phyloP scores from a whole-genome alignment of 2,888 invertebrate species.

The Byasa hedistus region DNA sequence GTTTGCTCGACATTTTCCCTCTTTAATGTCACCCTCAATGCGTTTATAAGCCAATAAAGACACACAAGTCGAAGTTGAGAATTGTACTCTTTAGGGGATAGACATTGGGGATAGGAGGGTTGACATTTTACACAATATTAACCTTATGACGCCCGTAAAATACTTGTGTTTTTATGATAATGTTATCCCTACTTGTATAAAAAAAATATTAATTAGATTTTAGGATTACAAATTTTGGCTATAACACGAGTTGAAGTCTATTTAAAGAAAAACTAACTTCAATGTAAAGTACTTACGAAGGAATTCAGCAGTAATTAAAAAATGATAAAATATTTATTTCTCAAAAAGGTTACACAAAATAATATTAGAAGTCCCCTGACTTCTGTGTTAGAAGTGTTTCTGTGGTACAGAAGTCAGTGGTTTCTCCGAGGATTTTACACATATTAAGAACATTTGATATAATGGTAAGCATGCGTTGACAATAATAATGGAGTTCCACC shows the following conservation, averaged over 20 bases:
- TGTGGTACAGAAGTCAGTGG: too few relatives aligned
- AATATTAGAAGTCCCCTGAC: too few relatives aligned
- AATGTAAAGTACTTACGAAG: too few relatives aligned
- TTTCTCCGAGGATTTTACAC: too few relatives aligned
- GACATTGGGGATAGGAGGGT: too few relatives aligned
- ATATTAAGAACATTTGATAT: too few relatives aligned
- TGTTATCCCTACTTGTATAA: neutral
- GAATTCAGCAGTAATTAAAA: neutral
- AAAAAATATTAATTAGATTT: neutral
- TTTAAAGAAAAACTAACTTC: too few relatives aligned
- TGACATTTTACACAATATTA: conserved; percentile 24
- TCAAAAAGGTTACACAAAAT: too few relatives aligned
- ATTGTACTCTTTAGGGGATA: neutral
- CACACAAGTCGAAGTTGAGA: neutral
- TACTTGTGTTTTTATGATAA: neutral
- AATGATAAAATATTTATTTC: too few relatives aligned
- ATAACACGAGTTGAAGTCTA: neutral
- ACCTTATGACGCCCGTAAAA: conserved; percentile 11
- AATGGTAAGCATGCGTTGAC: too few relatives aligned
- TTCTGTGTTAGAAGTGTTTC: too few relatives aligned
- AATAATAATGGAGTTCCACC: too few relatives aligned
- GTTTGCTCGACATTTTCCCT: neutral
- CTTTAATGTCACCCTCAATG: neutral
- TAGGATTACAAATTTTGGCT: neutral
- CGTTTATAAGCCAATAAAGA: neutral